Base-by-base conservation (phyloP, 1,140 invertebrate species). In the Drosophila bifasciata region DNA sequence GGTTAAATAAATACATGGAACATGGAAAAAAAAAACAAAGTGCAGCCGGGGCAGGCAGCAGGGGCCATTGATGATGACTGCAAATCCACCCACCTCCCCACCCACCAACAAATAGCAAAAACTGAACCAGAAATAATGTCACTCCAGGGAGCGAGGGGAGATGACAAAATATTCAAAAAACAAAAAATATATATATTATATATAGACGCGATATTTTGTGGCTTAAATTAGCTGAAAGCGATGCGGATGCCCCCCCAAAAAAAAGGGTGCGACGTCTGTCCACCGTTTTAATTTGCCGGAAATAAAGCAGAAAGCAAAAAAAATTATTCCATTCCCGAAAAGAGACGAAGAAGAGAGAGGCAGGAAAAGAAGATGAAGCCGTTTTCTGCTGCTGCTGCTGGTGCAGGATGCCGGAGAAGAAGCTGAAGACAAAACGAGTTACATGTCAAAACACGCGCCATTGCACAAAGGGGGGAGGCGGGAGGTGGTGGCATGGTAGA, bases 271-370 rank as follows among this genome's bases (percentile, higher is more conserved):
- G 36, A n/a, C n/a, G 36, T 13, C 43, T 17, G 17, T 67, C 15
- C 28, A n/a, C 60, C 53, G 69, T 81, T 83, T 81, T 81, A 81
- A 81, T 83, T 81, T 83, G 68, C 74, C 62, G 79, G 68, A 83
- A 81, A 83, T 80, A 67, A 79, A 79, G 60, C 66, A 53, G 60
- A 63, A 52, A 77, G 56, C 50, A 48, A 5, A 50, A 55, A 51
- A 59, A 43, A 44, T 15, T 5, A 21, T 25, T 13, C 6, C 17
- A 21, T 19, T 25, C 16, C 48, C 15, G 15, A 45, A 59, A 64
- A 46, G 25, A 19, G 57, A 44, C 32, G 6, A 56, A 23, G 16
- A 32, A 36, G 21, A 39, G n/a, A n/a, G n/a, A n/a, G n/a, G 43
- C 40, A 15, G 15, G 43, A 25, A 48, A 28, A 19, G 45, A 1